Base-by-base conservation (phyloP, 2,888 invertebrate genomes). In the Euplexia lucipara region DNA sequence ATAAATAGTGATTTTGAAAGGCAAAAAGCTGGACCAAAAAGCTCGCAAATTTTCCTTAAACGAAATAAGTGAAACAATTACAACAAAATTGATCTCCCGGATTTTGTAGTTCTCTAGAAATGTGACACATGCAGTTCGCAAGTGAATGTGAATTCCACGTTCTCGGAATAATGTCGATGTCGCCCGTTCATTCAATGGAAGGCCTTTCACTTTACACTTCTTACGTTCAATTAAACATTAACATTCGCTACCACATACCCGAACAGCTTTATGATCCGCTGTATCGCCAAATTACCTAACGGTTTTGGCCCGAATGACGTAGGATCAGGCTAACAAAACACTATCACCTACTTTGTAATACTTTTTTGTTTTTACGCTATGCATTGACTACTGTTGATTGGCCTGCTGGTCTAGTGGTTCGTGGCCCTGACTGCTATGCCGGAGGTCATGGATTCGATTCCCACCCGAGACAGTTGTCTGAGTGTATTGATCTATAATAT, bases 181-280 rank as follows among this genome's bases (percentile, higher is more conserved):
- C 74, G 61, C 67, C 57, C 58, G 73, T 67, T 64, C 68, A 70
- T 80, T 79, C 75, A 73, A 67, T 77, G 78, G 70, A 74, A 75
- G 53, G 74, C 85, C 86, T 86, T 86, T 86, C 86, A 85, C 86
- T 86, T 77, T 67, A 77, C 77, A 76, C 74, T 26, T n/a, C 26
- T 54, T 57, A 51, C 34, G 37, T 60, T 75, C 82, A 82, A 82
- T 82, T 79, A 74, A 66, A 75, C 58, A 76, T 85, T 83, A 67
- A 76, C 49, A 83, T 83, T 81, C 82, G 63, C 67, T 4, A 56
- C 66, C 34, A 52, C 64, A 61, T 65, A 49, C 62, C 42, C 26
- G 30, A 47, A 53, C 37, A 4, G 45, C 26, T 45, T 45, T 22
- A 6, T 22, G 26, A 14, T 61, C 52, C 58, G 12, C 26, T 30